phyloP scores from a whole-genome alignment of 2,113 vertebrate genomes.

The Cololabis saira region DNA sequence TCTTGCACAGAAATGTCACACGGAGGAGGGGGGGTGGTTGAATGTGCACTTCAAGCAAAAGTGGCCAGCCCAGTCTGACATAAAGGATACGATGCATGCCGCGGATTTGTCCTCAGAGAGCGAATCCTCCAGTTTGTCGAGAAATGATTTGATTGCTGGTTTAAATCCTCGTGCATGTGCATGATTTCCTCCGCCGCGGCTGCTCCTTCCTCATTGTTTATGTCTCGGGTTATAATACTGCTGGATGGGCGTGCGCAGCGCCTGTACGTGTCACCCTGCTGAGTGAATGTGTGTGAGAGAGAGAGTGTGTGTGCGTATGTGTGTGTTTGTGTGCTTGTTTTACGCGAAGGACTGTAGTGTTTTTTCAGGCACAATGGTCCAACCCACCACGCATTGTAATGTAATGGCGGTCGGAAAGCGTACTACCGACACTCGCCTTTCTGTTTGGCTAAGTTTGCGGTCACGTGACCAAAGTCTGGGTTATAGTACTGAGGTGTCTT shows the following conservation, averaged over 20 bases:
- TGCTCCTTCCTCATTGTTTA: conserved; percentile 57
- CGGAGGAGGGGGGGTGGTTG: background rate
- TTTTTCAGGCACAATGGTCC: conserved; percentile 62
- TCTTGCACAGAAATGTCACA: conserved; percentile 37
- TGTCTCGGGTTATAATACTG: conserved; percentile 57
- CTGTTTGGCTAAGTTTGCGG: conserved; percentile 77
- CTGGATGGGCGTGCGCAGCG: conserved; percentile 58
- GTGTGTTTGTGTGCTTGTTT: conserved; percentile 57
- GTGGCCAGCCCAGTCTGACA: conserved; percentile 66
- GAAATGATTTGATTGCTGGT: conserved; percentile 38
- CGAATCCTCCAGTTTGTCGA: conserved; percentile 37
- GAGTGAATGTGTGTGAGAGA: conserved; percentile 19
- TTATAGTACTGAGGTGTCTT: conserved; percentile 64
- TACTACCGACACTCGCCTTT: conserved; percentile 76
- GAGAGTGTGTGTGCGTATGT: conserved; percentile 56
- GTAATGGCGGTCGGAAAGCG: conserved; percentile 84
- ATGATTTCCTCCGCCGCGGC: conserved; percentile 32
- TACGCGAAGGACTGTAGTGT: conserved; percentile 62
- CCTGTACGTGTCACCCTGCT: conserved; percentile 27
- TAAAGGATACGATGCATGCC: conserved; percentile 47
- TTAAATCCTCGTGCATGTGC: conserved; percentile 48
- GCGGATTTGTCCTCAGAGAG: conserved; percentile 18
- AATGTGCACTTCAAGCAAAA: conserved; percentile 13
- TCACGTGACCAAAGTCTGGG: conserved; percentile 80
- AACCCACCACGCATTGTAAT: conserved; percentile 77